Evolutionary conservation across 1,140 invertebrate genomes (phyloP).

Genomic region (Marisa cornuarietis): DNA sequence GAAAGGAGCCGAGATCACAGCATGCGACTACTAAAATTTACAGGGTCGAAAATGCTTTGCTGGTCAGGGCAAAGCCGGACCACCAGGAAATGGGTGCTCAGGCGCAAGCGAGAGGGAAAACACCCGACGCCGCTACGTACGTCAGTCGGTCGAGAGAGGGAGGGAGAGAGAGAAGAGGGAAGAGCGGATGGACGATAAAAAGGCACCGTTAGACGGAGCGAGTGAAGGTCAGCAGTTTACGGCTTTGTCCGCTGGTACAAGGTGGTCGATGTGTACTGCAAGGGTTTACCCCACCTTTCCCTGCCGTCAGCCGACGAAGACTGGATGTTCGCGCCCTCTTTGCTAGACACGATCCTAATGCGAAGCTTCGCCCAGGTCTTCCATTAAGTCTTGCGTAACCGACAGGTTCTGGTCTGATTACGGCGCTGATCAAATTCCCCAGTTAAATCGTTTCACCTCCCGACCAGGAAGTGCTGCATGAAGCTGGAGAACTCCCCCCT

Average conservation of each 20-base stretch:
- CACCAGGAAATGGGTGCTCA: background rate
- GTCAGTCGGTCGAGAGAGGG: background rate
- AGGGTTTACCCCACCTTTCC: background rate
- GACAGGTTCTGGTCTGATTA: too few relatives aligned
- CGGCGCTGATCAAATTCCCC: too few relatives aligned
- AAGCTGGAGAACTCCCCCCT: too few relatives aligned
- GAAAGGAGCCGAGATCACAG: background rate
- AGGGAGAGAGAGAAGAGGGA: background rate
- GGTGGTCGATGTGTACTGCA: background rate
- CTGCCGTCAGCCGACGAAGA: background rate
- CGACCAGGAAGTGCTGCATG: too few relatives aligned
- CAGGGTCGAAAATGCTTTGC: background rate
- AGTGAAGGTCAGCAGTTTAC: background rate
- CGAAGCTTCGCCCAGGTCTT: background rate
- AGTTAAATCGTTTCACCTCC: too few relatives aligned
- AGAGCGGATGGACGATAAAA: background rate
- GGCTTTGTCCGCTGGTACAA: background rate
- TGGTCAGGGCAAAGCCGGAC: background rate
- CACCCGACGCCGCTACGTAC: background rate
- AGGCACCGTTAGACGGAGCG: background rate
- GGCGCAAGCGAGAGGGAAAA: background rate
- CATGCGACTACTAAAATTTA: background rate
- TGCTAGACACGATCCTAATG: background rate
- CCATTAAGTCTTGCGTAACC: background rate
- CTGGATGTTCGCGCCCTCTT: background rate